Evolutionary conservation across 2,888 invertebrate genomes (phyloP).

Genomic region (Temnothorax unifasciatus): DNA sequence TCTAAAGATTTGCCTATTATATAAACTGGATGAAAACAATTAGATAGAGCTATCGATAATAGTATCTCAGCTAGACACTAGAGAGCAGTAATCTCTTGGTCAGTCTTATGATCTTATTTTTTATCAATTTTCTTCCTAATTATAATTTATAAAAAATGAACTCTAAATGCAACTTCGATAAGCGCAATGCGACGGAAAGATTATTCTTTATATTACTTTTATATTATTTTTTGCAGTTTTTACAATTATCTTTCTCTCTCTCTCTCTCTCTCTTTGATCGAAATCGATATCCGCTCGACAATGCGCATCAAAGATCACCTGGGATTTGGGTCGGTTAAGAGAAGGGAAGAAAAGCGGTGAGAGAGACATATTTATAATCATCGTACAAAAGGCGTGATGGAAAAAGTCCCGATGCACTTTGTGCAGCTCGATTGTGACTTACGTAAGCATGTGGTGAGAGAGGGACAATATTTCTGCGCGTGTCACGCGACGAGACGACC

Average conservation of each 20-base stretch:
- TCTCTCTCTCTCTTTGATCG: background rate
- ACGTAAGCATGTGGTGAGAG: conserved; percentile 47
- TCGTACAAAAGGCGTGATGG: background rate
- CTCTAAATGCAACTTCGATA: background rate
- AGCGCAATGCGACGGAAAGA: background rate
- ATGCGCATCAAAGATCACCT: background rate
- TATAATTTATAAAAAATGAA: background rate
- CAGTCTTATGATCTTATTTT: background rate
- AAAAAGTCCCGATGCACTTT: conserved; percentile 38
- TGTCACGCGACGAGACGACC: conserved; percentile 45
- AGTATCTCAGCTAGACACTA: conserved; percentile 6
- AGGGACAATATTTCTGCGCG: conserved; percentile 63
- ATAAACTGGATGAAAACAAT: background rate
- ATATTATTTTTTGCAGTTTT: background rate
- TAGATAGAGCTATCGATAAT: conserved; percentile 3
- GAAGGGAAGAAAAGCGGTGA: background rate
- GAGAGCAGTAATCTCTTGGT: conserved; percentile 15
- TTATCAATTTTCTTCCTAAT: background rate
- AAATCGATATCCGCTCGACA: background rate
- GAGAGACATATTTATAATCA: background rate
- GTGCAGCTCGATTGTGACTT: conserved; percentile 42
- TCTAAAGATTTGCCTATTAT: background rate
- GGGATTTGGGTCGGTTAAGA: background rate
- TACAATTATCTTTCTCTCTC: background rate
- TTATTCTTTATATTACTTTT: background rate